Base-by-base conservation (phyloP, 2,888 invertebrate genomes). In the Adelognathus sp. region DNA sequence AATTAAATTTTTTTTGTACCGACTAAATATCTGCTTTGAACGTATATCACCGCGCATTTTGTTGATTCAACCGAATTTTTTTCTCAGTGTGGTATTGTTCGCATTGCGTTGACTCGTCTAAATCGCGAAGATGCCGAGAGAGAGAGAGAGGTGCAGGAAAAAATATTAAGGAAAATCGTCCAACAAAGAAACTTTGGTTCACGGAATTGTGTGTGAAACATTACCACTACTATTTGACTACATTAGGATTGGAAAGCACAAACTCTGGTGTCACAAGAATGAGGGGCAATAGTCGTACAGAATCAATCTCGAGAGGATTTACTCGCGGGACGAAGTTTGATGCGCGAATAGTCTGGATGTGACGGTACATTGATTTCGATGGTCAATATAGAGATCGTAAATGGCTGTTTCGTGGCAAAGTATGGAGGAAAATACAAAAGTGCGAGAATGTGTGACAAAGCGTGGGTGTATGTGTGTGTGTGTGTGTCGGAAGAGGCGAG, bases 101-200 rank as follows among this genome's bases (percentile, higher is more conserved):
- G n/a, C n/a, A n/a, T n/a, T n/a, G n/a, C n/a, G n/a, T n/a, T n/a
- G 87, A 87, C 86, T 86, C 84, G 82, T 87, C 88, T 88, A 88
- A 89, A 89, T 89, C 89, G 87, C 39, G 50, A 21, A 24, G 41
- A 79, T 63, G 44, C 36, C 46, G 31, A 50, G 46, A 50, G 14
- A 16, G 31, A 7, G 50, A 36, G 39, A 60, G n/a, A 33, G 50
- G n/a, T 11, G 44, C n/a, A 52, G 44, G 11, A 44, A 33, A n/a
- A 56, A 33, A 60, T n/a, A 52, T 66, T 14, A n/a, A 50, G 50
- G 50, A 33, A 27, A 54, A 41, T 39, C 29, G 67, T 50, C 33
- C 5, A 44, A 11, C 11, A 4, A 50, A 46, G 3, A 5, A 5
- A 16, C n/a, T 41, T 69, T 41, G 24, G 24, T 9, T n/a, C 3